Conservation (phyloP, 2,113 vertebrate species). For the Furnarius figulus region DNA sequence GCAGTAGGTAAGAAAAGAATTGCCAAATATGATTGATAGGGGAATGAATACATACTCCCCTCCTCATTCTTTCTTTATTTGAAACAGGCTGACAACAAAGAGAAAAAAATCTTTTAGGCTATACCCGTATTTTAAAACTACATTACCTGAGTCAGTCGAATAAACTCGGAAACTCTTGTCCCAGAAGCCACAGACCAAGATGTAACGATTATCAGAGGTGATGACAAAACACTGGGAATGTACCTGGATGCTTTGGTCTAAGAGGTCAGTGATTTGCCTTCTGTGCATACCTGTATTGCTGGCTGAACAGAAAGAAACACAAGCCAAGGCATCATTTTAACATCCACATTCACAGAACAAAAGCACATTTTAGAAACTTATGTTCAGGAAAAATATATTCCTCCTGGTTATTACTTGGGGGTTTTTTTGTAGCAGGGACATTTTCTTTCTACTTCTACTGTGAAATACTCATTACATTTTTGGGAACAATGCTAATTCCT, state of each 20-base stretch:
- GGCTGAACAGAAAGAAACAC: constrained; percentile 73
- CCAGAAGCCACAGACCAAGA: constrained; percentile 97
- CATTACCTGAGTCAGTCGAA: constrained; percentile 92
- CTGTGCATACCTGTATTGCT: constrained; percentile 87
- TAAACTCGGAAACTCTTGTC: constrained; percentile 98
- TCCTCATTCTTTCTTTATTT: not conserved
- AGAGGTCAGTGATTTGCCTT: constrained; percentile 93
- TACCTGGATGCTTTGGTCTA: constrained; percentile 97
- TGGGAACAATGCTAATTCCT: not conserved
- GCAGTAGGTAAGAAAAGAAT: not conserved
- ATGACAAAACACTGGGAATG: constrained; percentile 95
- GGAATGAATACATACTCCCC: not conserved
- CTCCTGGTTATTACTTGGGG: not conserved
- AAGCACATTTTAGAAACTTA: not conserved
- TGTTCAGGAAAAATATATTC: not conserved
- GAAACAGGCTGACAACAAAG: not conserved
- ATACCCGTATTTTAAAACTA: not conserved
- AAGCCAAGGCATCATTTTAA: not conserved
- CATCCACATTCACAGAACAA: not conserved
- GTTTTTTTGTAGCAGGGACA: not conserved
- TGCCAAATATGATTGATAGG: not conserved
- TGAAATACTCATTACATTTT: not conserved
- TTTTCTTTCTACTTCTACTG: not conserved
- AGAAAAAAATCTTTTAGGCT: not conserved
- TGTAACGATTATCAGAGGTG: constrained; percentile 93